phyloP scores from a whole-genome alignment of 2,888 invertebrate species.

The Drosophila phalerata region DNA sequence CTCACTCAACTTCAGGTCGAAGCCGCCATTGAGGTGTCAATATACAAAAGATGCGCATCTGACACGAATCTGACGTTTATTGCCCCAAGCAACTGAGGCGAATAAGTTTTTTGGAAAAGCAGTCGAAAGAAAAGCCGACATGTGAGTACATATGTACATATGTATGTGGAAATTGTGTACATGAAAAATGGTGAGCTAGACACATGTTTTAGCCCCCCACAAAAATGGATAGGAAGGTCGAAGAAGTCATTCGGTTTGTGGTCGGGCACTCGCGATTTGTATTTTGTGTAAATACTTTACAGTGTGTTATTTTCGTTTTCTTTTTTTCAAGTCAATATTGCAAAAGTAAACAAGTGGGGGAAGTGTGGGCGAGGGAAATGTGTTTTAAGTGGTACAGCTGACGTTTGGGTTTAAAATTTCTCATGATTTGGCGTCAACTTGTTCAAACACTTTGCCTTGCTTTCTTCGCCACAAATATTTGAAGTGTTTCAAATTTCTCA shows the following conservation, averaged over 20 bases:
- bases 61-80: constrained; percentile 76
- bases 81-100: constrained; percentile 61
- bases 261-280: constrained; percentile 34
- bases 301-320: constrained; percentile 45
- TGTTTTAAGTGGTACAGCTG: constrained; percentile 75
- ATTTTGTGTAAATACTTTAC: constrained; percentile 71
- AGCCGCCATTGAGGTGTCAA: constrained; percentile 71
- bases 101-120: constrained; percentile 50
- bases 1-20: constrained; percentile 42
- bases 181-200: constrained; percentile 45
- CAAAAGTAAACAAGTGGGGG: constrained; percentile 61
- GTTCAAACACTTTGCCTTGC: constrained; percentile 66
- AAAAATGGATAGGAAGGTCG: not conserved
- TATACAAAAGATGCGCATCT: constrained; percentile 71
- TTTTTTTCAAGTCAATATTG: constrained; percentile 75
- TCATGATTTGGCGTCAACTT: constrained; percentile 74
- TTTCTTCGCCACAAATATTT: constrained; percentile 71
- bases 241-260: constrained; percentile 1
- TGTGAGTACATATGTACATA: constrained; percentile 12
- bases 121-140: constrained; percentile 33
- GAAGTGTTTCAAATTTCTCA: constrained; percentile 77
- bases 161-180: constrained; percentile 32
- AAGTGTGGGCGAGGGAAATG: not conserved
- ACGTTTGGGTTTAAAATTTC: constrained; percentile 75
- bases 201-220: constrained; percentile 43